These are phyloP conservation scores for Mormyrops boulengeri DNA, from an alignment of 2,797 vertebrate species.

Conservation along the genomic window DNA sequence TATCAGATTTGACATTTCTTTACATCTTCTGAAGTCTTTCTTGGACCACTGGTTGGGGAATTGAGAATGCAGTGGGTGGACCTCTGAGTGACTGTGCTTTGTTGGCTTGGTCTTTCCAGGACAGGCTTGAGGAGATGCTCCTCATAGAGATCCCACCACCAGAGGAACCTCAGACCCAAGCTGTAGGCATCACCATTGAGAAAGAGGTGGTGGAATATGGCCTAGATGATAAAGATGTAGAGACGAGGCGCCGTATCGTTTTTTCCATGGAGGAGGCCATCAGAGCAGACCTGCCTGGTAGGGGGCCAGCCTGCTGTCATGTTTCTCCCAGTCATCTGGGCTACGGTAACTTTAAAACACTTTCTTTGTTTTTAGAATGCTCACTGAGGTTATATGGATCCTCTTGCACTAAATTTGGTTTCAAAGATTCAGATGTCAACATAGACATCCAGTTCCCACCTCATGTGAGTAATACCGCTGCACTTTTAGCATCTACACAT, in stretches of 20 bases:
- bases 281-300: conserved; percentile 75
- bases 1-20: neutral
- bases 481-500: neutral
- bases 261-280: conserved; percentile 72
- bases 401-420: conserved; percentile 84
- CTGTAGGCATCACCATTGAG: conserved; percentile 66
- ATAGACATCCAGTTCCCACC: conserved; percentile 84
- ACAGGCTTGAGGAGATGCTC: conserved; percentile 76
- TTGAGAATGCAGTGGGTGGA: neutral
- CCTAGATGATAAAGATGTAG: conserved; percentile 69
- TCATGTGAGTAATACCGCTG: conserved; percentile 68
- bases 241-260: conserved; percentile 64
- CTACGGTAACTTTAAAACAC: neutral
- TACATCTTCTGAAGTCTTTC: neutral
- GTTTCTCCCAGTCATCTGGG: neutral
- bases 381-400: conserved; percentile 87
- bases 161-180: conserved; percentile 65
- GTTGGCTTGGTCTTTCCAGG: conserved; percentile 46
- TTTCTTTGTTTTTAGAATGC: conserved; percentile 63
- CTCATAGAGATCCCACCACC: conserved; percentile 77
- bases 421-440: conserved; percentile 88
- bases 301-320: conserved; percentile 22
- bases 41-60: neutral
- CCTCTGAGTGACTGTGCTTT: neutral
- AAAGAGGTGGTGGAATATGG: conserved; percentile 70